A percentile compares a stretch with the other conserved stretches of the same genome.
These are phyloP conservation scores for Epinotia demarniana DNA, from an alignment of 2,888 invertebrate genomes.

Conservation along the genomic window DNA sequence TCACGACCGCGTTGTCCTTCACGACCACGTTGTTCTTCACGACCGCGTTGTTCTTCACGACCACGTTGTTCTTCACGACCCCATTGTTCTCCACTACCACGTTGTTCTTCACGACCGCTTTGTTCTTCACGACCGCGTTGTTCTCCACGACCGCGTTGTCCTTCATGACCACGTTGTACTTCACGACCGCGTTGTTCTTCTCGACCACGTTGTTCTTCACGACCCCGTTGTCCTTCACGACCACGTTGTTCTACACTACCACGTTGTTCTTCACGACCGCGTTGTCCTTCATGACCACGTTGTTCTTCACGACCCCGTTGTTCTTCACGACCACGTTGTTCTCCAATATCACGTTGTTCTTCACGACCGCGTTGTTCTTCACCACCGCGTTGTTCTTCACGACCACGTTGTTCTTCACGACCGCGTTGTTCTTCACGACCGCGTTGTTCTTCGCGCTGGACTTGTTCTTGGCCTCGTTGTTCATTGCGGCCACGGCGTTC, in stretches of 20 bases:
- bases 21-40: constrained; percentile 31
- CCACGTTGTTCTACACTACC: neutral
- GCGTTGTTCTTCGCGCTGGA: neutral
- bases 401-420: constrained; percentile 51
- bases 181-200: constrained; percentile 47
- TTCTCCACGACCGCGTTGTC: constrained; percentile 24
- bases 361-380: neutral
- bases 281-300: neutral
- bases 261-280: neutral
- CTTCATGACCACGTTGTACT: too few species aligned
- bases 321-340: neutral
- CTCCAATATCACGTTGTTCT: neutral
- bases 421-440: neutral
- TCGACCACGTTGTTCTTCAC: constrained; percentile 49
- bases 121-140: constrained; percentile 37
- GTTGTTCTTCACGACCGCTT: neutral
- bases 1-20: too few species aligned
- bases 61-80: constrained; percentile 49
- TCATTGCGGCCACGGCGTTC: constrained; percentile 27
- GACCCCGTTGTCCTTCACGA: constrained; percentile 52
- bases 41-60: constrained; percentile 48
- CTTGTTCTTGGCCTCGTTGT: constrained; percentile 52
- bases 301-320: neutral
- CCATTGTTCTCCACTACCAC: constrained; percentile 49
- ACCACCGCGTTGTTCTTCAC: neutral